Evolutionary conservation across 2,113 vertebrate species (phyloP).

Genomic region (Tachysurus fulvidraco): DNA sequence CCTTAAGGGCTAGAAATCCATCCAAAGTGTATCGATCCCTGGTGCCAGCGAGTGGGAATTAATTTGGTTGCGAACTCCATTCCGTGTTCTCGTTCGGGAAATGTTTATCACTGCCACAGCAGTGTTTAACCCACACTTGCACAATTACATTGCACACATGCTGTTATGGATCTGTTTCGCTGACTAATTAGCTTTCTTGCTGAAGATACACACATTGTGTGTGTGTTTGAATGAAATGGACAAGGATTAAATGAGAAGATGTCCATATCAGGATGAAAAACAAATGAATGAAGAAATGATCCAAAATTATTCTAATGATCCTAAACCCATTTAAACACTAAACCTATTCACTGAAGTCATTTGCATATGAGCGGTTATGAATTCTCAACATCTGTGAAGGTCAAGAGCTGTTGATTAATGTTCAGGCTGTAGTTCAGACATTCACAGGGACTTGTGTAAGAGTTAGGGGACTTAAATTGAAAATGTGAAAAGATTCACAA

Average conservation of each 20-base stretch:
- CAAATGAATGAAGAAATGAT: not conserved
- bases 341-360: not conserved
- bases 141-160: not conserved
- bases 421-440: not conserved
- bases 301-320: no score
- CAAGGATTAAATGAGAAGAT: not conserved
- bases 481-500: not conserved
- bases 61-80: conserved; percentile 37
- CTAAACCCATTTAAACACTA: not conserved
- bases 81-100: not conserved
- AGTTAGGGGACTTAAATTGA: not conserved
- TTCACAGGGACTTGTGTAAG: not conserved
- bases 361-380: not conserved
- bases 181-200: not conserved
- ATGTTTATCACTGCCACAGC: conserved; percentile 1
- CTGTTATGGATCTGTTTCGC: not conserved
- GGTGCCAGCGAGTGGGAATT: conserved; percentile 17
- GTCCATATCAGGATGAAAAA: not conserved
- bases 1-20: conserved; percentile 25
- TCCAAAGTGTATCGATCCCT: conserved; percentile 9
- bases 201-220: not conserved
- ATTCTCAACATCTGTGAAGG: not conserved
- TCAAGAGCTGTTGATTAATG: not conserved
- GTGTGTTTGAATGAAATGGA: not conserved
- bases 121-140: conserved; percentile 2